These are phyloP conservation scores for Macaca mulatta DNA, from an alignment of 2,113 vertebrate genomes.

Conservation along the genomic window DNA sequence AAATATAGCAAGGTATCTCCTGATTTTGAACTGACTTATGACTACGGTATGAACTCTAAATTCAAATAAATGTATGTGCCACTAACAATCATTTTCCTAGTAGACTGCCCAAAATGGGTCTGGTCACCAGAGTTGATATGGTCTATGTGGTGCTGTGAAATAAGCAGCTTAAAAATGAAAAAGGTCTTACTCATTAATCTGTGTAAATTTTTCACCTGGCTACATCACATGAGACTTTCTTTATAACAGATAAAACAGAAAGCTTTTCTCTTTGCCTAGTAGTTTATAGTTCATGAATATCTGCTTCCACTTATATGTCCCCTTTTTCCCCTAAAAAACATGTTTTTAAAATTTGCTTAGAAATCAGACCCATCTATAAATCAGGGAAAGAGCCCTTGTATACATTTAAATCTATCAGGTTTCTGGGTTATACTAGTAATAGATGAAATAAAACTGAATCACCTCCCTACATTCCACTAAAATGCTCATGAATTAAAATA, in stretches of 20 bases:
- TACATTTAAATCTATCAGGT: background rate
- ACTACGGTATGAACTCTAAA: background rate
- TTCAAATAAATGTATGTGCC: background rate
- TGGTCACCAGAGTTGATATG: background rate
- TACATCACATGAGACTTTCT: background rate
- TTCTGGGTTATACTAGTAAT: background rate
- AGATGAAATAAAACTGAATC: background rate
- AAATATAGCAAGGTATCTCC: background rate
- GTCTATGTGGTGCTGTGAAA: background rate
- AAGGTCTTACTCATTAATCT: background rate
- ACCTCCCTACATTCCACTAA: background rate
- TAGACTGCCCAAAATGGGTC: background rate
- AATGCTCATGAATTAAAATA: constrained; percentile 36
- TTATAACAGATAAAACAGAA: background rate
- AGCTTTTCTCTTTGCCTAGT: background rate
- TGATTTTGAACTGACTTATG: background rate
- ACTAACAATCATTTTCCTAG: background rate
- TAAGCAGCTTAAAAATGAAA: background rate
- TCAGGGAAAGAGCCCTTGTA: background rate
- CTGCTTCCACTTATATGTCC: background rate
- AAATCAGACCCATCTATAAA: background rate
- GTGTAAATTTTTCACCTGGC: background rate
- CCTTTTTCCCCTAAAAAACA: background rate
- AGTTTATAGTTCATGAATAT: background rate
- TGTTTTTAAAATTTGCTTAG: background rate